These are phyloP conservation scores for Eumaeus atala DNA, from an alignment of 1,140 invertebrate species.

Conservation along the genomic window DNA sequence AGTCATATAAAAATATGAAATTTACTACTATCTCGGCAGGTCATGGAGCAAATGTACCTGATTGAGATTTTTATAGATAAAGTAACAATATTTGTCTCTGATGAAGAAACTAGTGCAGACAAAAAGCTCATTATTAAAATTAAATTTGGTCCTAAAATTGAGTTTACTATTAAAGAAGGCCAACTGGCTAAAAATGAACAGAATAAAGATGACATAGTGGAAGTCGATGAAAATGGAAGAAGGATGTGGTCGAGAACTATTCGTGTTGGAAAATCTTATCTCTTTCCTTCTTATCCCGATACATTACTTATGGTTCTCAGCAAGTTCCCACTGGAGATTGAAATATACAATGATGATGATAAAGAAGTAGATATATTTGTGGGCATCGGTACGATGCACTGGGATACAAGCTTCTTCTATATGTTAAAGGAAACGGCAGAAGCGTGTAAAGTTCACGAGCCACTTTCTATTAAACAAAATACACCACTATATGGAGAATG, in stretches of 20 bases:
- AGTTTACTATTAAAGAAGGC: constrained; percentile 63
- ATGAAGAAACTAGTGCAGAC: constrained; percentile 42
- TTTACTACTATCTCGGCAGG: constrained; percentile 41
- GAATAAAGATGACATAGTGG: constrained; percentile 47
- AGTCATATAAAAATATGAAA: too few species aligned
- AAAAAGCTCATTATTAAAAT: constrained; percentile 63
- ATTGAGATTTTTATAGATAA: constrained; percentile 67
- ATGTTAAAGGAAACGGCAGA: constrained; percentile 56
- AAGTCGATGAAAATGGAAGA: constrained; percentile 46
- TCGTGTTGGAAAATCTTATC: constrained; percentile 59
- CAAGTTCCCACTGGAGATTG: constrained; percentile 60
- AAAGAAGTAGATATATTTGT: constrained; percentile 57
- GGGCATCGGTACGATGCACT: constrained; percentile 56
- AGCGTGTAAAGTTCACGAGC: constrained; percentile 43
- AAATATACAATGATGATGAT: constrained; percentile 62
- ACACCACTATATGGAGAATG: constrained; percentile 49
- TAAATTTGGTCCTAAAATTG: constrained; percentile 59
- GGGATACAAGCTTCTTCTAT: constrained; percentile 56
- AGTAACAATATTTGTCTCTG: constrained; percentile 49
- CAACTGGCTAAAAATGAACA: constrained; percentile 48
- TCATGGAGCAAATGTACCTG: constrained; percentile 72
- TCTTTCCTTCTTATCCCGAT: constrained; percentile 63
- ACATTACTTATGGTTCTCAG: constrained; percentile 51
- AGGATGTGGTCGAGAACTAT: constrained; percentile 57
- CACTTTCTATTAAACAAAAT: constrained; percentile 48